These are phyloP conservation scores for Pollimyrus isidori DNA, from an alignment of 2,113 vertebrate genomes.

Conservation along the genomic window DNA sequence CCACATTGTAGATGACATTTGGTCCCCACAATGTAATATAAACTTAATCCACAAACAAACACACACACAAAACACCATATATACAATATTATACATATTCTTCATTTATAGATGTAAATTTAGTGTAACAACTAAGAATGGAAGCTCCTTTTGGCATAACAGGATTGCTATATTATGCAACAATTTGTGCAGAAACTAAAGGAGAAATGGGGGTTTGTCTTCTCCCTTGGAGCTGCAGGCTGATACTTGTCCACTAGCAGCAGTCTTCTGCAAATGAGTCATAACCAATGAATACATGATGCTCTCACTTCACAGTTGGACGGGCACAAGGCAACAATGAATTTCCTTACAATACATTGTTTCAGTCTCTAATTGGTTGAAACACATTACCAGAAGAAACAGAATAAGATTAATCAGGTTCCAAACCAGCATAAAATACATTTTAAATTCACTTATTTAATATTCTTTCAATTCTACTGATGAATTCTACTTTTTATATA, in stretches of 20 bases:
- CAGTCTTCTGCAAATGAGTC: neutral
- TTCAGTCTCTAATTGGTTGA: neutral
- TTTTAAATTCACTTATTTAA: neutral
- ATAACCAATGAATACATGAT: neutral
- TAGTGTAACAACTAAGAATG: neutral
- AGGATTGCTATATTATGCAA: slow-evolving; percentile 9
- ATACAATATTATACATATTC: neutral
- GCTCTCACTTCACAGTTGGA: neutral
- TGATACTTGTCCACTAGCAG: neutral
- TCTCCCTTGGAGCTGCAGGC: neutral
- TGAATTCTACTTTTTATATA: neutral
- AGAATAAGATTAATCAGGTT: neutral
- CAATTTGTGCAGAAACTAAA: neutral
- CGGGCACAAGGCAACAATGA: neutral
- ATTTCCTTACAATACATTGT: neutral
- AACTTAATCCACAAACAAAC: neutral
- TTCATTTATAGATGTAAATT: neutral
- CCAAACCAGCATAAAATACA: neutral
- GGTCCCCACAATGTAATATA: neutral
- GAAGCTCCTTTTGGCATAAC: slow-evolving; percentile 9
- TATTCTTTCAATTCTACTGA: neutral
- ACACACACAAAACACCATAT: neutral
- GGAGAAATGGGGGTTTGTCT: neutral
- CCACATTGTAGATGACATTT: too few relatives aligned
- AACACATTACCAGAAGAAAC: neutral